Conservation (phyloP, 2,797 vertebrate species). For the Sebastolobus altivelis region DNA sequence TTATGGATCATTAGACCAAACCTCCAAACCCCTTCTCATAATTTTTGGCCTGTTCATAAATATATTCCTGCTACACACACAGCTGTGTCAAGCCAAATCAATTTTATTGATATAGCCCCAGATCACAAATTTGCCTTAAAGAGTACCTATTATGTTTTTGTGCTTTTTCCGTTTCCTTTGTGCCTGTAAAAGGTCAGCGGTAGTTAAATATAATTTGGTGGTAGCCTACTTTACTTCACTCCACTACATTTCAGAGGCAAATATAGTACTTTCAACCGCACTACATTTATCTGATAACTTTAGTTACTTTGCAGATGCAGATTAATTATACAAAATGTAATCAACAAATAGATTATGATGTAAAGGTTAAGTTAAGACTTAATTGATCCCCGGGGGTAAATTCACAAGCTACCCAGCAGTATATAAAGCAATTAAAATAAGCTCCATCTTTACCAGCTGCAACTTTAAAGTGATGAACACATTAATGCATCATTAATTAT, state of each 20-base stretch:
- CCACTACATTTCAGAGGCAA: not conserved
- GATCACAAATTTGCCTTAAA: too few relatives aligned
- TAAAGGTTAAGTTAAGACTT: not conserved
- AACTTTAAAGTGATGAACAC: too few relatives aligned
- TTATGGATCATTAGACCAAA: conserved; percentile 9
- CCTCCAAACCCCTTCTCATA: not conserved
- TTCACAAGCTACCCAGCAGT: too few relatives aligned
- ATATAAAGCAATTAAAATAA: too few relatives aligned
- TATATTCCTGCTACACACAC: not conserved
- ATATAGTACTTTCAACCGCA: not conserved
- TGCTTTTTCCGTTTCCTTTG: too few relatives aligned
- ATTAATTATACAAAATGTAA: not conserved
- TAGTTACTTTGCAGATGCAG: too few relatives aligned
- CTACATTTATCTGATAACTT: too few relatives aligned
- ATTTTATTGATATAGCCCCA: not conserved
- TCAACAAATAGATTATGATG: not conserved
- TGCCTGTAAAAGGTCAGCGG: too few relatives aligned
- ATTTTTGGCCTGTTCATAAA: not conserved
- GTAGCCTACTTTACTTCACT: not conserved
- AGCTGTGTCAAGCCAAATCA: not conserved
- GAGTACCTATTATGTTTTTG: too few relatives aligned
- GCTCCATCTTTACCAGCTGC: too few relatives aligned
- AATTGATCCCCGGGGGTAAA: not conserved
- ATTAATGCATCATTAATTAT: too few relatives aligned
- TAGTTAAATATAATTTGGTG: not conserved